Evolutionary conservation across 2,113 vertebrate species (phyloP), one percentile per base, ranked within the genome.

Genomic region (Heteronetta atricapilla): DNA sequence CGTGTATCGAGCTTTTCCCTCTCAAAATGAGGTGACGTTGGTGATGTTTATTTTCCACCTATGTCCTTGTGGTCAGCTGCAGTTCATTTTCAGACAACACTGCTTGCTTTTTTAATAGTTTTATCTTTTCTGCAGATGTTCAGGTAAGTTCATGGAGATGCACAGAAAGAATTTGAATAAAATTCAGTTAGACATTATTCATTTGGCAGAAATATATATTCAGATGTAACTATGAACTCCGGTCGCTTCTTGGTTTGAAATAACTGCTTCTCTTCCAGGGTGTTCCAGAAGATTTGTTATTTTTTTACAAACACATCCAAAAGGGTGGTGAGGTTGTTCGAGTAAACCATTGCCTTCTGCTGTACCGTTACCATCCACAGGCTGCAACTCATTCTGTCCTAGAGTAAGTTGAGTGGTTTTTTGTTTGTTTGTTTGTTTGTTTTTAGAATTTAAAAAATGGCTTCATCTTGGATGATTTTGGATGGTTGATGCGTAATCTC

Each of bases 241-340:
- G 53, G 11, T 58, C 13, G 3, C 23, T 79, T 68, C 38, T 40
- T 42, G 44, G 15, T 64, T 23, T 94, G n/a, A n/a, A 78, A 46
- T 8, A 42, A 15, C 18, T 58, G 18, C 78, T 68, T 90, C 13
- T 96, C 48, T 97, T 95, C 3, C 93, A 99, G 99, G 99, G 99
- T 6, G 98, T 99, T 66, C 99, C 99, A 0, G 99, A 99, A 95
- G 99, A 99, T 91, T 88, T 99, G 95, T 93, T 99, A n/a, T 99
- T 99, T 96, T 99, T 99, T 96, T 99, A 99, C 82, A 95, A 98
- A 40, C 98, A 98, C 88, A 97, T 99, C 73, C 97, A 98, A 73
- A 98, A 92, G 48, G 99, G 98, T 4, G 98, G 99, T 3, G 88
- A 96, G 17, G 94, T 98, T 33, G 48, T 97, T 31, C 98, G 98